A percentile compares a stretch with the other conserved stretches of the same genome.
phyloP scores from a whole-genome alignment of 2,797 vertebrate genomes.

The Tangara arthus region DNA sequence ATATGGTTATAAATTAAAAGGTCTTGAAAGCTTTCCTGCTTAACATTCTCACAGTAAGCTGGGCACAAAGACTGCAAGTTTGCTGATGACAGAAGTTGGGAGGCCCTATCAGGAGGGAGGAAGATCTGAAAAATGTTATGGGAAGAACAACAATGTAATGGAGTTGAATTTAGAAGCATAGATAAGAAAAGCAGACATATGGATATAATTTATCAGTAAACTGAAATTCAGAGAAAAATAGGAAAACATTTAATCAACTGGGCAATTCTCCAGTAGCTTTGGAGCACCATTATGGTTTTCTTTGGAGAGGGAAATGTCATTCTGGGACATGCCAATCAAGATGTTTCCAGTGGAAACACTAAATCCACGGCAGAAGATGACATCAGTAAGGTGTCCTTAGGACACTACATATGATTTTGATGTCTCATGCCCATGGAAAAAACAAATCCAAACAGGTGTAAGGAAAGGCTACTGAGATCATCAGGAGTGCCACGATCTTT shows the following conservation, averaged over 20 bases:
- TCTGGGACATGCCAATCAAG: neutral
- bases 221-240: neutral
- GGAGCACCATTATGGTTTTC: accelerated
- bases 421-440: neutral
- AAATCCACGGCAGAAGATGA: neutral
- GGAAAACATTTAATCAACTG: neutral
- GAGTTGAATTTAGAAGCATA: neutral
- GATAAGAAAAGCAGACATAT: neutral
- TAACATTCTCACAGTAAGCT: neutral
- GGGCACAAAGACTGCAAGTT: neutral
- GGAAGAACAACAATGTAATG: neutral
- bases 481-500: neutral
- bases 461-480: neutral
- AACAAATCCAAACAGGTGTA: neutral
- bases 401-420: neutral
- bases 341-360: neutral
- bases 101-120: neutral
- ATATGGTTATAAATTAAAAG: neutral
- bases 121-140: neutral
- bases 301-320: neutral
- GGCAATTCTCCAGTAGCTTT: neutral
- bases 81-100: neutral
- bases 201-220: neutral
- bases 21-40: neutral
- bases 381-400: neutral